These are phyloP conservation scores for Vimba vimba DNA, from an alignment of 2,113 vertebrate genomes.

Conservation along the genomic window DNA sequence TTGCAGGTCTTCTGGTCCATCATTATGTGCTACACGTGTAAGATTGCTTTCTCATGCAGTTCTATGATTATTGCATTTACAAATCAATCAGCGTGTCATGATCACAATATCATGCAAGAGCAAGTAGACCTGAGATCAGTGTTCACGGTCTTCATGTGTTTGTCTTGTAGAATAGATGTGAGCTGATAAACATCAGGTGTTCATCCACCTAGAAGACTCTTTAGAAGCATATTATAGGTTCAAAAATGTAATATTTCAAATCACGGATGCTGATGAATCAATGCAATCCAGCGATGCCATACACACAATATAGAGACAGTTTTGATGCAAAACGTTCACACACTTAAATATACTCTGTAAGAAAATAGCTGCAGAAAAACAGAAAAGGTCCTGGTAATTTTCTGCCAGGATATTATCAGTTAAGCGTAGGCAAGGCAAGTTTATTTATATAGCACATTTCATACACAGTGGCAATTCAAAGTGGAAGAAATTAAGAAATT, in stretches of 20 bases:
- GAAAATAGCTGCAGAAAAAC: background rate
- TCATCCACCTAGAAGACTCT: background rate
- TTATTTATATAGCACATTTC: too few species aligned
- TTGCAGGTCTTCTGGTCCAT: constrained; percentile 60
- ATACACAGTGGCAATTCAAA: too few species aligned
- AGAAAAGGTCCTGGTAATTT: background rate
- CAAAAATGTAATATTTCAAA: background rate
- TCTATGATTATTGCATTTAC: constrained; percentile 28
- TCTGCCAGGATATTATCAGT: background rate
- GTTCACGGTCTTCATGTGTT: too few species aligned
- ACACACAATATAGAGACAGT: background rate
- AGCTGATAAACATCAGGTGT: constrained; percentile 23
- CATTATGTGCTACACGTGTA: constrained; percentile 55
- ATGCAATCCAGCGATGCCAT: background rate
- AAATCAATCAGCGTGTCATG: constrained; percentile 6
- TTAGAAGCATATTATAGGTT: background rate
- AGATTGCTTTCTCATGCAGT: constrained; percentile 34
- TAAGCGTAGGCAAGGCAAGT: too few species aligned
- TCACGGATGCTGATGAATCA: too few species aligned
- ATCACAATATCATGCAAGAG: background rate
- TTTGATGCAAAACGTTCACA: background rate
- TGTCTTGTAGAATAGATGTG: background rate
- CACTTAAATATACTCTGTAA: background rate
- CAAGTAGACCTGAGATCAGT: background rate
- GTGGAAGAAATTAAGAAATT: too few species aligned